A percentile compares a stretch with the other conserved stretches of the same genome.
These are phyloP conservation scores for Aurelia sp. DNA, from an alignment of 30 jellyfish, hydroid and myxozoan genomes.

Conservation along the genomic window DNA sequence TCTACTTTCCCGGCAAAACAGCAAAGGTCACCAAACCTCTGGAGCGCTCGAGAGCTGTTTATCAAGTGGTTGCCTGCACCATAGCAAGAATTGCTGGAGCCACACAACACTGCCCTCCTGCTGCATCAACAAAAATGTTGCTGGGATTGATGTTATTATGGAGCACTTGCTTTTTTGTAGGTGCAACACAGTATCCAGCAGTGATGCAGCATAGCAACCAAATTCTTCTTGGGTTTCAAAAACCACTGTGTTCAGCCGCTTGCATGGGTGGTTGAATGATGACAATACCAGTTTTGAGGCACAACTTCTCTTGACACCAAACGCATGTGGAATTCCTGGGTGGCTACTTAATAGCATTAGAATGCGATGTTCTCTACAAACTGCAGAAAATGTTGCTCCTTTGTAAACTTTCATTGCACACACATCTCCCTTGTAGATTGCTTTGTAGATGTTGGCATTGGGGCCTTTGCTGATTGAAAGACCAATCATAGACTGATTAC, in stretches of 20 bases:
- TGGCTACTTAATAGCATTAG: slow-evolving; percentile 27
- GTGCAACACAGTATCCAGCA: slow-evolving; percentile 3
- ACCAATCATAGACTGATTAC: too few species aligned
- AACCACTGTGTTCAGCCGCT: slow-evolving; percentile 3
- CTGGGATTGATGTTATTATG: slow-evolving; percentile 30
- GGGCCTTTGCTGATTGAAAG: slow-evolving; percentile 3
- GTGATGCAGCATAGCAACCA: slow-evolving; percentile 2
- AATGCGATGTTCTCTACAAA: slow-evolving; percentile 15
- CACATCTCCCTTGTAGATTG: neutral
- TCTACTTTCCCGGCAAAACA: neutral
- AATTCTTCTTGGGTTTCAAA: neutral
- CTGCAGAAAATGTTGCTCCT: slow-evolving; percentile 17
- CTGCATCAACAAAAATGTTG: slow-evolving; percentile 12
- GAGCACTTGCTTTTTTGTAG: neutral
- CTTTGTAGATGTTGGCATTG: slow-evolving; percentile 13
- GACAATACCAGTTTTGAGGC: slow-evolving; percentile 15
- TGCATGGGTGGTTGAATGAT: neutral
- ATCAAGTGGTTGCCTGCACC: neutral
- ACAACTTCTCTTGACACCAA: slow-evolving; percentile 4
- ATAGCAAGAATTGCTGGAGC: slow-evolving; percentile 12
- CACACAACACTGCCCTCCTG: slow-evolving; percentile 5
- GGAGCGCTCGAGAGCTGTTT: neutral
- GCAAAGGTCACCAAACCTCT: slow-evolving; percentile 2
- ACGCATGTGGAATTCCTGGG: slow-evolving; percentile 23
- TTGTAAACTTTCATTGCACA: neutral